phyloP scores from a whole-genome alignment of 2,113 vertebrate species.

The Pseudopipra pipra region DNA sequence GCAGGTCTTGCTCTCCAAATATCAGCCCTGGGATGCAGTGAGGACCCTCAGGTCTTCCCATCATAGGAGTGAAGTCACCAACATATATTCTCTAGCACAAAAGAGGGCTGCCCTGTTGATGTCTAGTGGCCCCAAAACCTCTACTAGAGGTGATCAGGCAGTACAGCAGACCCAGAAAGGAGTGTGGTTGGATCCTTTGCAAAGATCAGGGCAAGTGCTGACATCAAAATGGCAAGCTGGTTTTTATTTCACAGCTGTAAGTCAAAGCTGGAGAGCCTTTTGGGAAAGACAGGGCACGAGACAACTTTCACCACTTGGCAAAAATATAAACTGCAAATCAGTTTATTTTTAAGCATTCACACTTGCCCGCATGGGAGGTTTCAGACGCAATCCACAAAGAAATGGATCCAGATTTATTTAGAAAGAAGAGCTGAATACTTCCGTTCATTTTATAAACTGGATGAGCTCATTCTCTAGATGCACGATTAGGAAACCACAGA shows the following conservation, averaged over 20 bases:
- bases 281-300: background rate
- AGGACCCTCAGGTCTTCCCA: background rate
- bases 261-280: conserved; percentile 2
- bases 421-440: conserved; percentile 27
- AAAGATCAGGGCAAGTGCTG: background rate
- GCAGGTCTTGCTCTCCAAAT: background rate
- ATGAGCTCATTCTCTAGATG: conserved; percentile 43
- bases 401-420: conserved; percentile 3
- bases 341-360: conserved; percentile 27
- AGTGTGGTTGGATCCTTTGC: background rate
- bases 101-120: background rate
- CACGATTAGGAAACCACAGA: conserved; percentile 50
- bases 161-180: background rate
- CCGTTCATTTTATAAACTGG: background rate
- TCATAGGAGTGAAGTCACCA: background rate
- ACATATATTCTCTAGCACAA: fast-evolving
- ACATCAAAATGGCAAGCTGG: background rate
- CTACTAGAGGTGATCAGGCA: background rate
- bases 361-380: background rate
- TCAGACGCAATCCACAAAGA: background rate
- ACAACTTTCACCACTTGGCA: conserved; percentile 19
- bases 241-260: background rate
- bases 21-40: background rate
- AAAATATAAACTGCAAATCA: background rate
- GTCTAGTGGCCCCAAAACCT: background rate